Conservation (phyloP, 2,888 invertebrate genomes). For the Pyrrhosoma nymphula region DNA sequence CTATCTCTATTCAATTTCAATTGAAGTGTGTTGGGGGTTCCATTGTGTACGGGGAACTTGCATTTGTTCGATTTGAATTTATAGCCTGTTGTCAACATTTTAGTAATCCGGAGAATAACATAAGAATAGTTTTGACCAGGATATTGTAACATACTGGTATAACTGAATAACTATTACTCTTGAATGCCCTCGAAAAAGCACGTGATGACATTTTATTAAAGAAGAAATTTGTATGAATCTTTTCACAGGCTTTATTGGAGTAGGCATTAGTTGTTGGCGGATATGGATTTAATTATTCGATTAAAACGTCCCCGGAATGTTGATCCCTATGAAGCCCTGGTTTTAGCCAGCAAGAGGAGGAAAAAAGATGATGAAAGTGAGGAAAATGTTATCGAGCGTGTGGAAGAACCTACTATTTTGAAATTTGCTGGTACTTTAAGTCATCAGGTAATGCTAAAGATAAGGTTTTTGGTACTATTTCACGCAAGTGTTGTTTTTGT, state of each 20-base stretch:
- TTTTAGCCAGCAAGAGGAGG: conserved; percentile 85
- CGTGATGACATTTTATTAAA: background rate
- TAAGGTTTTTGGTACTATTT: too few species aligned
- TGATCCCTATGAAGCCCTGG: conserved; percentile 85
- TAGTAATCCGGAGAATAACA: too few species aligned
- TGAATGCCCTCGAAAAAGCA: background rate
- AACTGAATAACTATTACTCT: background rate
- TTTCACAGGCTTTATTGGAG: background rate
- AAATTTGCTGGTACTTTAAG: conserved; percentile 87
- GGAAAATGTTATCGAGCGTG: conserved; percentile 73
- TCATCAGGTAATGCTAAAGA: conserved; percentile 80
- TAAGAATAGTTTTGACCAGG: too few species aligned
- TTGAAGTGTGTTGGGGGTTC: background rate
- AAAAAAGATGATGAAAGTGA: conserved; percentile 79
- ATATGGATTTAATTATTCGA: conserved; percentile 84
- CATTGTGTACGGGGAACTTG: background rate
- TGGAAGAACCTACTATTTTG: conserved; percentile 81
- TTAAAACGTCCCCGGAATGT: conserved; percentile 87
- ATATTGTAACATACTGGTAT: background rate
- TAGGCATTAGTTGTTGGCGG: background rate
- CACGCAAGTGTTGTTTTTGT: too few species aligned
- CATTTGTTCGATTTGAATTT: too few species aligned
- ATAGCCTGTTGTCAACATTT: too few species aligned
- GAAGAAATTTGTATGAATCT: background rate
- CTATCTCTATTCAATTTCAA: background rate